Evolutionary conservation across 2,113 vertebrate species (phyloP).

Genomic region (Tapirus terrestris): DNA sequence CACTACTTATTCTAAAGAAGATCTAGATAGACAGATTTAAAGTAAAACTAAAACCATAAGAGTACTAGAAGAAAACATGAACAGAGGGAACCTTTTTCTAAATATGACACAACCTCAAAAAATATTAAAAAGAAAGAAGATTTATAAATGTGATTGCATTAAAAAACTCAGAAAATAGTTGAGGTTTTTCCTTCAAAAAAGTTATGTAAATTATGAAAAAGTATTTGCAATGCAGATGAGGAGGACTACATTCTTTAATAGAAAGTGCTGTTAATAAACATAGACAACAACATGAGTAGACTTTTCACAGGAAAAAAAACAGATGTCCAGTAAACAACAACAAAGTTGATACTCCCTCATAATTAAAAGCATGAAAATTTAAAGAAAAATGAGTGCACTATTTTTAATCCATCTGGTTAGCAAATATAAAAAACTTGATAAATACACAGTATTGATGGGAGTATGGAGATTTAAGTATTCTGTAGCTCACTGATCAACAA

Average conservation of each 20-base stretch:
- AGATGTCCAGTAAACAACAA: background rate
- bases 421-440: slow-evolving; percentile 25
- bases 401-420: background rate
- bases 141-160: background rate
- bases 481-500: background rate
- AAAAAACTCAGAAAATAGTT: background rate
- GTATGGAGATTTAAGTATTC: background rate
- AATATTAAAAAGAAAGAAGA: background rate
- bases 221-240: background rate
- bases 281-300: background rate
- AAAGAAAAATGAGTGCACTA: background rate
- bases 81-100: background rate
- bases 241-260: background rate
- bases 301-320: background rate
- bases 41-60: background rate
- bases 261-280: background rate
- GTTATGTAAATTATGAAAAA: background rate
- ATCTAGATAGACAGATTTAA: background rate
- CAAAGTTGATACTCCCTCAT: background rate
- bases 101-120: background rate
- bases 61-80: background rate
- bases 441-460: background rate
- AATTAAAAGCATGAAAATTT: background rate
- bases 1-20: background rate
- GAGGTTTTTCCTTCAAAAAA: background rate